Percentiles rank a stretch among this genome's conserved stretches.
Conservation (phyloP, 2,888 invertebrate genomes). For the Fragum whitleyi region DNA sequence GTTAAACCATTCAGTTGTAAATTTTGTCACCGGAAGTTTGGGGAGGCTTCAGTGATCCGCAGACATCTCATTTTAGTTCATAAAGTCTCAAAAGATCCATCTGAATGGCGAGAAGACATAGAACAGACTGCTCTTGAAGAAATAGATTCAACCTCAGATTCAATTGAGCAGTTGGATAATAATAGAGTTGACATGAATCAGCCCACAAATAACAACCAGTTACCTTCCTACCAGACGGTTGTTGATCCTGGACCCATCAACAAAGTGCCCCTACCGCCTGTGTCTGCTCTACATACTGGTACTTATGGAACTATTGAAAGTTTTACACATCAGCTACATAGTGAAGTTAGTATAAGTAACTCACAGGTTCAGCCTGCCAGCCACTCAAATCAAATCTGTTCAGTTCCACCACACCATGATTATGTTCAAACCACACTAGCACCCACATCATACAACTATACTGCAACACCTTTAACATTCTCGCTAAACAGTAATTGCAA, state of each 20-base stretch:
- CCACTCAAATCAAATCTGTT: background rate
- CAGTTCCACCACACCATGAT: conserved; percentile 19
- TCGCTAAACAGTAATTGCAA: background rate
- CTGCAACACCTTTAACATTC: background rate
- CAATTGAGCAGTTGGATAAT: background rate
- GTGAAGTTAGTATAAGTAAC: too few species aligned
- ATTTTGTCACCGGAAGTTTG: conserved; percentile 83
- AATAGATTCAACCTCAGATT: background rate
- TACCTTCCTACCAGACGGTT: background rate
- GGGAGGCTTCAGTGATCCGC: conserved; percentile 75
- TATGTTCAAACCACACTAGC: conserved; percentile 6
- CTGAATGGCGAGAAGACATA: conserved; percentile 76
- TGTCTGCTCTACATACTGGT: conserved; percentile 27
- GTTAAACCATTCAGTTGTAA: conserved; percentile 84
- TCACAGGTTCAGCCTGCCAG: conserved; percentile 7
- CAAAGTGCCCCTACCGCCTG: conserved; percentile 28
- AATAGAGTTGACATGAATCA: background rate
- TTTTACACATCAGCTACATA: conserved; percentile 19
- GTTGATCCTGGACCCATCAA: background rate
- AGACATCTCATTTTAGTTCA: conserved; percentile 77
- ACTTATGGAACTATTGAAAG: conserved; percentile 15
- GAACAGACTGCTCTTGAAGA: conserved; percentile 5
- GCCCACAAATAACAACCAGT: background rate
- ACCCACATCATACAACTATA: conserved; percentile 20
- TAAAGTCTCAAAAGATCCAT: conserved; percentile 74